phyloP scores from a whole-genome alignment of 2,888 invertebrate species.

The Polymixis lichenea region DNA sequence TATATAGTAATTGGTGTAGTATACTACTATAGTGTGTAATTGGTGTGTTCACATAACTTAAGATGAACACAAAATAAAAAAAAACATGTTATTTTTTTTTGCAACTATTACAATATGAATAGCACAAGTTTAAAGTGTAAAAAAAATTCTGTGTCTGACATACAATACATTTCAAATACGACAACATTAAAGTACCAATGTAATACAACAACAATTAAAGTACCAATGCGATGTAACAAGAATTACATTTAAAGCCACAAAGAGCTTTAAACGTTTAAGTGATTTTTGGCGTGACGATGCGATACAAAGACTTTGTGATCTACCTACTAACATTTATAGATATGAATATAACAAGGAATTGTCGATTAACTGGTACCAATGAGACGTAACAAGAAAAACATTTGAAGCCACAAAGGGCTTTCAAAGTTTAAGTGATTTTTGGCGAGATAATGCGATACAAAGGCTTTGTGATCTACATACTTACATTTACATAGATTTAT shows the following conservation, averaged over 20 bases:
- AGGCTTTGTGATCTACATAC: background rate
- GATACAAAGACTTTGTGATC: background rate
- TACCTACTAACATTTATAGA: slow-evolving; percentile 1
- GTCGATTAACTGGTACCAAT: slow-evolving; percentile 17
- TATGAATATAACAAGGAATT: background rate
- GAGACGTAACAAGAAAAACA: slow-evolving; percentile 6
- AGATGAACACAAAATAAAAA: background rate
- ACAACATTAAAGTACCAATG: slow-evolving; percentile 34
- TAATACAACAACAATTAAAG: slow-evolving; percentile 23
- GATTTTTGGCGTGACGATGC: background rate
- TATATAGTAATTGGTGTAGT: background rate
- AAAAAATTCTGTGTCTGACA: slow-evolving; percentile 1
- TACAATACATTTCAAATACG: slow-evolving; percentile 26
- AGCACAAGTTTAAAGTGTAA: background rate
- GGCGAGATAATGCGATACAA: background rate
- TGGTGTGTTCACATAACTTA: background rate
- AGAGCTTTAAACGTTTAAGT: slow-evolving; percentile 4
- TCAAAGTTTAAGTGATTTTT: slow-evolving; percentile 1
- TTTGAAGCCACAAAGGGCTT: slow-evolving; percentile 16
- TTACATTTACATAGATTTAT: background rate
- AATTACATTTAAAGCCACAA: slow-evolving; percentile 21
- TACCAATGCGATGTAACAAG: slow-evolving; percentile 25
- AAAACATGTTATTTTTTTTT: background rate
- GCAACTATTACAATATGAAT: background rate
- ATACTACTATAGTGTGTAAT: too few species aligned